These are phyloP conservation scores for Coregonus sp. DNA, from an alignment of 2,797 vertebrate genomes.

Conservation along the genomic window DNA sequence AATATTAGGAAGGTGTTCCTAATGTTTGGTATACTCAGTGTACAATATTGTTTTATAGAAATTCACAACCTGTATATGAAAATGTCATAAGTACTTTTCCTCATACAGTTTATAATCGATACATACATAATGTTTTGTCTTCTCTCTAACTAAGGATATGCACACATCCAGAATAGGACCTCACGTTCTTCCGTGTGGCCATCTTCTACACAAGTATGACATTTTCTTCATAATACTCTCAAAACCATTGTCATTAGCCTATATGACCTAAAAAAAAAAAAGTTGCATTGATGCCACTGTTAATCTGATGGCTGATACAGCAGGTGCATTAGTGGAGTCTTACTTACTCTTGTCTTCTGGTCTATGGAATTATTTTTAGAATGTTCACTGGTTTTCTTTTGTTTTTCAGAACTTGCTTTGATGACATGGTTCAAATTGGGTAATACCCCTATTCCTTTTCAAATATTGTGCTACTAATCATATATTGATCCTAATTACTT, in stretches of 20 bases:
- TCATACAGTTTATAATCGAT: not conserved
- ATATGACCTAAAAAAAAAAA: not conserved
- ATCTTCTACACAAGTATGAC: conserved; percentile 90
- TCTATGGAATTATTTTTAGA: not conserved
- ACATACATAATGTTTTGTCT: conserved; percentile 2
- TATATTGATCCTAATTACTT: not conserved
- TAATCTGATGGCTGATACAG: not conserved
- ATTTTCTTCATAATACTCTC: not conserved
- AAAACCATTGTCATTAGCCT: not conserved
- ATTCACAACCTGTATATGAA: too few relatives aligned
- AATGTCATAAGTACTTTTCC: too few relatives aligned
- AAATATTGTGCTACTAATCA: not conserved
- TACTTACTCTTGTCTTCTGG: not conserved
- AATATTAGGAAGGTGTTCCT: too few relatives aligned
- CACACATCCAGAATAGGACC: conserved; percentile 91
- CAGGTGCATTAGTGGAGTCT: not conserved
- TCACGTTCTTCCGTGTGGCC: conserved; percentile 89
- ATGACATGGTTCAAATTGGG: conserved; percentile 86
- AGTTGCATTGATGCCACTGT: not conserved
- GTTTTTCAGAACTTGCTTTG: conserved; percentile 87
- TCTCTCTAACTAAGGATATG: conserved; percentile 80
- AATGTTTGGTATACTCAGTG: too few relatives aligned
- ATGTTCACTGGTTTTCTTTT: conserved; percentile 29
- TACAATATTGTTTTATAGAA: too few relatives aligned
- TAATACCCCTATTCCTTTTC: conserved; percentile 49